Conservation (phyloP, 2,888 invertebrate genomes). For the Drosophila niveifrons region DNA sequence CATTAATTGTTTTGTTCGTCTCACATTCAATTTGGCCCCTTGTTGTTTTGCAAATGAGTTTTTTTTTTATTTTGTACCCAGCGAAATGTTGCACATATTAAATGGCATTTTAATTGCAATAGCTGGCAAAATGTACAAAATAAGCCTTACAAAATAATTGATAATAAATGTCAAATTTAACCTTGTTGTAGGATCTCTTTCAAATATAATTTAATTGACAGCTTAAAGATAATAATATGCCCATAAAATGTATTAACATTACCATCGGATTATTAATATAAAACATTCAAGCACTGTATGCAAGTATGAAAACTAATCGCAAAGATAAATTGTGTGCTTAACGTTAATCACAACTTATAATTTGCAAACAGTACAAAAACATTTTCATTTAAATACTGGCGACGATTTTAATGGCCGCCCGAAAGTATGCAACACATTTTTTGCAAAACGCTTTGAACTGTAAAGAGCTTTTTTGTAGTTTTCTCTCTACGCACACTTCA, state of each 20-base stretch:
- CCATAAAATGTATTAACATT: too few relatives aligned
- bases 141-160: not conserved
- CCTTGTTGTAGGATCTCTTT: too few relatives aligned
- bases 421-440: slow-evolving; percentile 42
- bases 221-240: too few relatives aligned
- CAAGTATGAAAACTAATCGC: not conserved
- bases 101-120: not conserved
- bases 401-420: slow-evolving; percentile 9
- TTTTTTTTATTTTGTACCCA: too few relatives aligned
- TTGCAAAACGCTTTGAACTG: not conserved
- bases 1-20: slow-evolving; percentile 42
- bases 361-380: not conserved
- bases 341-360: not conserved
- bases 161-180: too few relatives aligned
- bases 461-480: slow-evolving; percentile 3
- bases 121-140: not conserved
- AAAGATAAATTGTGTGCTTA: not conserved
- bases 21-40: slow-evolving; percentile 16
- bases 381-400: not conserved
- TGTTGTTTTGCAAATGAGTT: not conserved
- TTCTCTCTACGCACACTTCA: not conserved
- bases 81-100: not conserved
- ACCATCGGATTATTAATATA: too few relatives aligned
- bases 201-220: too few relatives aligned
- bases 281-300: too few relatives aligned